These are phyloP conservation scores for Xerus rutilus DNA, from an alignment of 2,797 vertebrate species.

Conservation along the genomic window DNA sequence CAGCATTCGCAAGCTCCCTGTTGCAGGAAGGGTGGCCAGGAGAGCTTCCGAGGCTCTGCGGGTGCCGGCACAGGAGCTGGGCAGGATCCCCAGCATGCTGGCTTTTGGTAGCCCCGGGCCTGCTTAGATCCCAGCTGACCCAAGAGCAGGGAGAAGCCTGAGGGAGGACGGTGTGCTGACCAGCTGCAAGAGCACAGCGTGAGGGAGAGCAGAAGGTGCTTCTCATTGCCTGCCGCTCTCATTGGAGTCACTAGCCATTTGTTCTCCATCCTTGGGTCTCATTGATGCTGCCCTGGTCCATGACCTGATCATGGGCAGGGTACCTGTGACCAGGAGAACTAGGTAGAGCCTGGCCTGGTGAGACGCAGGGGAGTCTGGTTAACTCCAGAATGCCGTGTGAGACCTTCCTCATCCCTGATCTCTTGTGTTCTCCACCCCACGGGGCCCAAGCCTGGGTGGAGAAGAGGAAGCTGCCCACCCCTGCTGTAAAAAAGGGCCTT, in stretches of 20 bases:
- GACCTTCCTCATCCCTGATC: not conserved
- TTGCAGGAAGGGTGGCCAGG: not conserved
- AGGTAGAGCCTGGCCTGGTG: not conserved
- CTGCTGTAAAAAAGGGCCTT: not conserved
- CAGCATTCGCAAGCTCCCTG: not conserved
- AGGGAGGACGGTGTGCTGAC: not conserved
- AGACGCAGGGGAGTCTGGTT: not conserved
- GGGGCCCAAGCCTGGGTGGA: not conserved
- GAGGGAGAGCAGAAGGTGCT: not conserved
- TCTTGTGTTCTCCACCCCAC: not conserved
- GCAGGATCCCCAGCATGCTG: not conserved
- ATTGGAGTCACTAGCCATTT: fast-evolving
- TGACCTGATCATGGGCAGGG: not conserved
- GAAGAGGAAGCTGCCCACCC: not conserved
- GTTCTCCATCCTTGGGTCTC: not conserved
- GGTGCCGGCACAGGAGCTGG: not conserved
- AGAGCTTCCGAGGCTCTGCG: not conserved
- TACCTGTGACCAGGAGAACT: not conserved
- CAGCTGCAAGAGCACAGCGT: not conserved
- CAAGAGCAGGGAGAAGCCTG: fast-evolving
- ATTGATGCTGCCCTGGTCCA: fast-evolving
- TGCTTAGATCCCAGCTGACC: not conserved
- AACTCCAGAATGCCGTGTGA: not conserved
- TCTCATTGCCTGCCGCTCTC: not conserved
- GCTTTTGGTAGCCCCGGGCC: not conserved